phyloP scores from a whole-genome alignment of 1,140 invertebrate genomes.

The Hyles euphorbiae region DNA sequence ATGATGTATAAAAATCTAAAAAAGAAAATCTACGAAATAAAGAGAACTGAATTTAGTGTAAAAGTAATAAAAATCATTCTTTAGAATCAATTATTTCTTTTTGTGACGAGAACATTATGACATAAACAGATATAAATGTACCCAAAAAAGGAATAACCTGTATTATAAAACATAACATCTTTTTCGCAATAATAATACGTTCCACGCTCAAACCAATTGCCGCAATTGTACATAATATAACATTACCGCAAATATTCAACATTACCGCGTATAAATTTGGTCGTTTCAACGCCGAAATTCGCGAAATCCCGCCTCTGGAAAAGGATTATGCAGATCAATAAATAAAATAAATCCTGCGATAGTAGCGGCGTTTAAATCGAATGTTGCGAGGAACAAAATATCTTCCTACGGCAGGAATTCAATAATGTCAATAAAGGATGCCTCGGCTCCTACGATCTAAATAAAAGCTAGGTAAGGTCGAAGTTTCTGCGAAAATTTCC shows the following conservation, averaged over 20 bases:
- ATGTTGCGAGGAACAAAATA: constrained; percentile 19
- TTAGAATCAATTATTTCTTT: too few species aligned
- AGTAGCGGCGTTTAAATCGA: constrained; percentile 23
- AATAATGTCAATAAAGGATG: constrained; percentile 33
- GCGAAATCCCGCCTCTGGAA: background rate
- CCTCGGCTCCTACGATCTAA: constrained; percentile 9
- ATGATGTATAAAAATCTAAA: too few species aligned
- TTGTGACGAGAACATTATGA: too few species aligned
- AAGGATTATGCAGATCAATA: constrained; percentile 33
- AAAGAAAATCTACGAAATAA: too few species aligned
- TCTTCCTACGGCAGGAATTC: constrained; percentile 20
- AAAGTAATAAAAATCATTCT: too few species aligned
- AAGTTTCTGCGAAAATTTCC: constrained; percentile 16
- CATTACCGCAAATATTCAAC: background rate
- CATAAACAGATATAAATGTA: background rate
- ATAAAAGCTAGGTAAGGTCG: constrained; percentile 15
- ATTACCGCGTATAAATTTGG: constrained; percentile 1
- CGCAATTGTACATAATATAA: background rate
- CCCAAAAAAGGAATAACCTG: background rate
- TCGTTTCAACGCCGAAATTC: constrained; percentile 2
- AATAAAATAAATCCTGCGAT: constrained; percentile 25
- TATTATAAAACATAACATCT: background rate
- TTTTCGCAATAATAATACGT: background rate
- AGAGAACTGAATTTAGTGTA: too few species aligned
- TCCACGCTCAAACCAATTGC: background rate